Conservation (phyloP, 2,113 vertebrate genomes). For the Myrmophylax atrothorax region DNA sequence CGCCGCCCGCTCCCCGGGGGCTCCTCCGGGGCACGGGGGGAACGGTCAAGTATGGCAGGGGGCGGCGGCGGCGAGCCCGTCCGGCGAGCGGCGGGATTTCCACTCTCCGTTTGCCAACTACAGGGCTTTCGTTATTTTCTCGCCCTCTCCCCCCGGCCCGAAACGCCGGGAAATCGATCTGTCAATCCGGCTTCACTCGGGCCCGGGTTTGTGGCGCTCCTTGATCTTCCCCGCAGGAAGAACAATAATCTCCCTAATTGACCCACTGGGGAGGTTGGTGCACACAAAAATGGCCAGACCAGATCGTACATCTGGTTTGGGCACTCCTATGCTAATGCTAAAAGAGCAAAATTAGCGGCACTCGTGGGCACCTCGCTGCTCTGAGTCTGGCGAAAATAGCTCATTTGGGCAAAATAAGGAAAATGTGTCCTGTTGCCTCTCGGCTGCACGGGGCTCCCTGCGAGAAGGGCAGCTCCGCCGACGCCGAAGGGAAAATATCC, state of each 20-base stretch:
- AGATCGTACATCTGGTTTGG: conserved; percentile 90
- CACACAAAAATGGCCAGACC: conserved; percentile 81
- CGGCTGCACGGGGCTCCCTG: not conserved
- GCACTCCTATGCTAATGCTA: conserved; percentile 85
- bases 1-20: not conserved
- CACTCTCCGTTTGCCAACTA: conserved; percentile 71
- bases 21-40: not conserved
- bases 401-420: not conserved
- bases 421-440: not conserved
- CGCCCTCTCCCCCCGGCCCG: conserved; percentile 56
- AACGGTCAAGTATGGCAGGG: not conserved
- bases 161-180: conserved; percentile 86
- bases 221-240: conserved; percentile 96
- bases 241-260: conserved; percentile 99
- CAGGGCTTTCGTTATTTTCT: conserved; percentile 62
- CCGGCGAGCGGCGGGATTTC: conserved; percentile 61
- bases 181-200: conserved; percentile 91
- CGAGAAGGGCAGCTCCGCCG: not conserved
- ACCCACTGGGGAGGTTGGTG: conserved; percentile 96
- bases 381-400: conserved; percentile 29
- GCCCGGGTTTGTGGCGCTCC: conserved; percentile 82
- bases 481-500: not conserved
- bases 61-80: not conserved
- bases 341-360: conserved; percentile 67
- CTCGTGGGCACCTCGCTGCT: conserved; percentile 4